Conservation (phyloP, 1,140 invertebrate species). For the Dryas iulia region DNA sequence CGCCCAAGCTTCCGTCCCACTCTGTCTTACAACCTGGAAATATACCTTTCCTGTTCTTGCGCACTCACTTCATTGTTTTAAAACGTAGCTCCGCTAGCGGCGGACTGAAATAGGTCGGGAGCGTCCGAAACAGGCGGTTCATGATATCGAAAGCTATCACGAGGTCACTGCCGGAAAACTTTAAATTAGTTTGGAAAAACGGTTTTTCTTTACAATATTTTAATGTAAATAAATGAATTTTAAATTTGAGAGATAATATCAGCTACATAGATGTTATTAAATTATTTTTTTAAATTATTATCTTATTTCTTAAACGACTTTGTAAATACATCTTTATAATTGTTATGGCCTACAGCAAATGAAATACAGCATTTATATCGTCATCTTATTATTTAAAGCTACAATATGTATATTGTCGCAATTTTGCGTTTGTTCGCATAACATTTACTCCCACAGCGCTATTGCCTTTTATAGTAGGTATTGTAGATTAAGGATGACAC, state of each 20-base stretch:
- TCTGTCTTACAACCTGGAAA: slow-evolving; percentile 52
- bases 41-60: slow-evolving; percentile 65
- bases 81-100: slow-evolving; percentile 60
- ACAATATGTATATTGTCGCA: slow-evolving; percentile 58
- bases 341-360: not conserved
- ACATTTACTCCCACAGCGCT: slow-evolving; percentile 19
- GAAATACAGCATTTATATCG: not conserved
- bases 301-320: too few species aligned
- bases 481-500: too few species aligned
- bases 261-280: too few species aligned
- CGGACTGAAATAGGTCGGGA: slow-evolving; percentile 77
- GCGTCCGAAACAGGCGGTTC: slow-evolving; percentile 71
- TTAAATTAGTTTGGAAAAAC: slow-evolving; percentile 16
- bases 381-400: slow-evolving; percentile 40
- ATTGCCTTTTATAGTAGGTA: slow-evolving; percentile 6
- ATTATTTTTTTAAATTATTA: too few species aligned
- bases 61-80: slow-evolving; percentile 74
- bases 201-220: not conserved
- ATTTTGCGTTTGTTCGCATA: slow-evolving; percentile 61
- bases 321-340: too few species aligned
- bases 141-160: slow-evolving; percentile 69
- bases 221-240: not conserved
- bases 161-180: slow-evolving; percentile 70
- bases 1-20: slow-evolving; percentile 54
- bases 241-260: too few species aligned